phyloP scores from a whole-genome alignment of 2,113 vertebrate species.

The Eublepharis macularius region DNA sequence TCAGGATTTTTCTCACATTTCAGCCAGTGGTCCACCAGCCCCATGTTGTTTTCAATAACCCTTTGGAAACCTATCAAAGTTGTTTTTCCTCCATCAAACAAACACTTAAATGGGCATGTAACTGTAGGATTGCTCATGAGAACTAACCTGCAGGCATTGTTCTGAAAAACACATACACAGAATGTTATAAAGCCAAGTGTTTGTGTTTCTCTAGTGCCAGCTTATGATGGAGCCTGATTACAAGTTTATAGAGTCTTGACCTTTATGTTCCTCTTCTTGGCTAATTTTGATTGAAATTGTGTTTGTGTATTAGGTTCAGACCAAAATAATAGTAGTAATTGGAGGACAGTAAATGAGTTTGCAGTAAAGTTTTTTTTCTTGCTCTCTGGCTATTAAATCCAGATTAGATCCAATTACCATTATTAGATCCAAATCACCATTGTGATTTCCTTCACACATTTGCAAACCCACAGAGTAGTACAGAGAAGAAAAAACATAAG shows the following conservation, averaged over 20 bases:
- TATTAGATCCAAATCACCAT: neutral
- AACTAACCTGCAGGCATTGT: constrained; percentile 20
- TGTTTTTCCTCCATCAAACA: constrained; percentile 30
- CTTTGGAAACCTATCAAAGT: neutral
- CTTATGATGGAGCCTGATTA: constrained; percentile 2
- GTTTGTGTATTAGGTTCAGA: constrained; percentile 8
- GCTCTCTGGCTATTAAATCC: constrained; percentile 9
- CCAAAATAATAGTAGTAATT: constrained; percentile 41
- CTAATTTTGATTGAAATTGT: constrained; percentile 38
- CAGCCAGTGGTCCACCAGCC: constrained; percentile 12
- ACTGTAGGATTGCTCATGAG: constrained; percentile 29
- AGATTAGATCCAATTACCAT: neutral
- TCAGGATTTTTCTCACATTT: constrained; percentile 16
- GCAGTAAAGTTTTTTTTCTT: neutral
- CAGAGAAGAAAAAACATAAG: neutral
- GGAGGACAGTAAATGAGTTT: constrained; percentile 8
- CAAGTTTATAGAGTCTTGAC: constrained; percentile 17
- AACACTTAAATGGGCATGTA: constrained; percentile 4
- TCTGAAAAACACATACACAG: constrained; percentile 45
- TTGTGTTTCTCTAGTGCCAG: constrained; percentile 1
- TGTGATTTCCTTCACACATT: neutral
- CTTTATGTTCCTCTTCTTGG: constrained; percentile 41
- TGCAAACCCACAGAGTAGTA: neutral
- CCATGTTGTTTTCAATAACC: constrained; percentile 18
- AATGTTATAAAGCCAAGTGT: constrained; percentile 33